phyloP scores from a whole-genome alignment of 1,140 invertebrate species.

The Scaptomyza montana region DNA sequence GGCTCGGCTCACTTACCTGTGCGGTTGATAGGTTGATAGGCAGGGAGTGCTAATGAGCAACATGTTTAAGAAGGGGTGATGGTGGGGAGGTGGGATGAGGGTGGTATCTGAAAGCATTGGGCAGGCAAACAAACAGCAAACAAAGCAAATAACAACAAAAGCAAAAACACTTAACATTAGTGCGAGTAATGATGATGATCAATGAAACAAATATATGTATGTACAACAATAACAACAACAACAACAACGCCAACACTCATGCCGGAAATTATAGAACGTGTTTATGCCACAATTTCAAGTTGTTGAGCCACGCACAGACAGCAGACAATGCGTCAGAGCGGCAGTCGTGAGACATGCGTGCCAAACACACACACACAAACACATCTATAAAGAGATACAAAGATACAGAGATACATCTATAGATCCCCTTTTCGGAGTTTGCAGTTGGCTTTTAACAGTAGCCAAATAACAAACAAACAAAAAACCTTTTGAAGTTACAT shows the following conservation, averaged over 20 bases:
- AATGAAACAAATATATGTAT: constrained; percentile 71
- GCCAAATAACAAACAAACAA: constrained; percentile 33
- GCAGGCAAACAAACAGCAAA: not conserved
- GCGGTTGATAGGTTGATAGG: no score
- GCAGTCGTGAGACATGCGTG: constrained; percentile 71
- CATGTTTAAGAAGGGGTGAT: not conserved
- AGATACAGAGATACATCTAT: constrained; percentile 4
- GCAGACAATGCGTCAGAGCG: constrained; percentile 56
- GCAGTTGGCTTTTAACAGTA: constrained; percentile 39
- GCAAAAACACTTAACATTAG: constrained; percentile 29
- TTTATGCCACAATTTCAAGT: constrained; percentile 81
- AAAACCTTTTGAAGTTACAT: constrained; percentile 16
- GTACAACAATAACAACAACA: constrained; percentile 21
- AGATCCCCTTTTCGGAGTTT: constrained; percentile 15
- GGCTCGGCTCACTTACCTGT: no score
- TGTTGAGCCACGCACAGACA: constrained; percentile 70
- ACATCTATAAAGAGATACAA: constrained; percentile 17
- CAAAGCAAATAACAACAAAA: constrained; percentile 6
- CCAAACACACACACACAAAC: constrained; percentile 55
- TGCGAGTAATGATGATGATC: constrained; percentile 71
- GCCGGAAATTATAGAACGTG: constrained; percentile 80
- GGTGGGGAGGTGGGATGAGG: not conserved
- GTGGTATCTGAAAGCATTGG: not conserved
- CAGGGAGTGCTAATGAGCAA: not conserved
- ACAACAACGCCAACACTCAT: constrained; percentile 70